These are phyloP conservation scores for Sepiola atlantica DNA, from an alignment of 2,888 invertebrate species.

Conservation along the genomic window DNA sequence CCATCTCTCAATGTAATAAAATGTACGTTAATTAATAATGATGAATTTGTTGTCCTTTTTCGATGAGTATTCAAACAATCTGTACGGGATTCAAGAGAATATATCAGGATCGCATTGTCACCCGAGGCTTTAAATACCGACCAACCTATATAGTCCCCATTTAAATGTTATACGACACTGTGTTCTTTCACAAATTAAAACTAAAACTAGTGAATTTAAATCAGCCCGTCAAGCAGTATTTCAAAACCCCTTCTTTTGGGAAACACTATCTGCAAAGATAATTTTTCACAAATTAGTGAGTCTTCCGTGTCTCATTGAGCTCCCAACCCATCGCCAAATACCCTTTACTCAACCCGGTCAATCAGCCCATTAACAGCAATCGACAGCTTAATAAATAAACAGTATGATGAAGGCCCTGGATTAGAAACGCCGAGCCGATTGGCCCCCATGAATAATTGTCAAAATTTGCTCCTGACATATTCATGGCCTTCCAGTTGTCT, in stretches of 20 bases:
- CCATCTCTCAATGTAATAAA: too few relatives aligned
- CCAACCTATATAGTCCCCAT: too few relatives aligned
- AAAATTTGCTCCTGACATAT: conserved; percentile 10
- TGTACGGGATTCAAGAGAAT: too few relatives aligned
- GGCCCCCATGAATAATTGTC: background rate
- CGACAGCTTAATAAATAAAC: background rate
- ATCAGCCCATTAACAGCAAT: background rate
- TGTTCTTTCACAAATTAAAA: background rate
- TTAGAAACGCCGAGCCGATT: background rate
- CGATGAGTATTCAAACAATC: too few relatives aligned
- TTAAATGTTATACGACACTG: too few relatives aligned
- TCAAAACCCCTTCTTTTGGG: background rate
- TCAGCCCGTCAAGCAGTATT: background rate
- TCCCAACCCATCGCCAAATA: too few relatives aligned
- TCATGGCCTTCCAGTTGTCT: background rate
- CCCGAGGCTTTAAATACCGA: too few relatives aligned
- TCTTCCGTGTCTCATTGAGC: background rate
- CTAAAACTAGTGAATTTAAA: background rate
- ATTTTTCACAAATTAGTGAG: background rate
- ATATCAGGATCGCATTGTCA: too few relatives aligned
- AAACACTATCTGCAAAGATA: background rate
- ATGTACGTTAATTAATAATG: too few relatives aligned
- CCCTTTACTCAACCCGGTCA: background rate
- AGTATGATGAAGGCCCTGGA: background rate
- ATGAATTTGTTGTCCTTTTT: too few relatives aligned